These are phyloP conservation scores for Apodemus agrarius DNA, from an alignment of 2,797 vertebrate genomes.

Conservation along the genomic window DNA sequence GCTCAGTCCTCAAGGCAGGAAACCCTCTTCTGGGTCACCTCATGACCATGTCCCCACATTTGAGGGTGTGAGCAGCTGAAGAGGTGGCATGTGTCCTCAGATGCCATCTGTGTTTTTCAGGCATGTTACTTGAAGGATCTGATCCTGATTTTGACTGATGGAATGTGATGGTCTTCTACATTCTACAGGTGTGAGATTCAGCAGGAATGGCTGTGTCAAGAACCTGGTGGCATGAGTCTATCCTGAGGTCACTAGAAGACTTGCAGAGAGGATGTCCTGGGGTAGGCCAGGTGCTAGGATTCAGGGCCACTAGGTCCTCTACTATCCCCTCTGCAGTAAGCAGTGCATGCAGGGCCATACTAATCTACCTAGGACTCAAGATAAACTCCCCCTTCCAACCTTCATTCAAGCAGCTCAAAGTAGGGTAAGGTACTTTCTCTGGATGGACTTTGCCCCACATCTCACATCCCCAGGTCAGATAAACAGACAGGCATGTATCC, in stretches of 20 bases:
- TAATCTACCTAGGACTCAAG: not conserved
- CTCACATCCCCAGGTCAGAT: not conserved
- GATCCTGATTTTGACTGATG: not conserved
- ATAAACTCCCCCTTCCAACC: too few relatives aligned
- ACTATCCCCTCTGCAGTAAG: not conserved
- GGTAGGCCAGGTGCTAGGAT: rapidly evolving
- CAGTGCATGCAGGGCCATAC: too few relatives aligned
- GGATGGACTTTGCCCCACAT: not conserved
- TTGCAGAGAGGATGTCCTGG: not conserved
- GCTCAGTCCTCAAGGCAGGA: too few relatives aligned
- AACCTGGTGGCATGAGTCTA: not conserved
- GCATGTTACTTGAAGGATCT: too few relatives aligned
- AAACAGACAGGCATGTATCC: not conserved
- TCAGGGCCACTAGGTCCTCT: not conserved
- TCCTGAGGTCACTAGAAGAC: rapidly evolving
- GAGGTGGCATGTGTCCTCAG: rapidly evolving
- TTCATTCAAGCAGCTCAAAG: not conserved
- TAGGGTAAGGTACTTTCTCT: not conserved
- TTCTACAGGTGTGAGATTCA: rapidly evolving
- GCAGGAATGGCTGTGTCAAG: not conserved
- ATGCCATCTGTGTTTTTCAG: not conserved
- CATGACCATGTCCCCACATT: not conserved
- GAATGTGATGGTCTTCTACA: not conserved
- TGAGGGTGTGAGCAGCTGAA: not conserved
- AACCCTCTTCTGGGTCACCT: not conserved